Base-by-base conservation (phyloP, 2,888 invertebrate species). In the Cryptus armator region DNA sequence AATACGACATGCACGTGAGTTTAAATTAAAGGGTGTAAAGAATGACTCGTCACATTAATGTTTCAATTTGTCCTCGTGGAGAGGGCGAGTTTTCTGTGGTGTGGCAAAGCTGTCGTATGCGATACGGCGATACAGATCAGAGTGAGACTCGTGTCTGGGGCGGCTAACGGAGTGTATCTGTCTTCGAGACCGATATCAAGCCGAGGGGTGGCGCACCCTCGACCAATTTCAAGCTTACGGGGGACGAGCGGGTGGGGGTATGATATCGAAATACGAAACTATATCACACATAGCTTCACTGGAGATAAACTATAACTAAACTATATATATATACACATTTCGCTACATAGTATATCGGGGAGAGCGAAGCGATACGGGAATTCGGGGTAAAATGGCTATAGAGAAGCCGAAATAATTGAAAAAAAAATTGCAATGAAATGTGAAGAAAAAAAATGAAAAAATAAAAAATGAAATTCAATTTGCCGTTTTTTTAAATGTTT, bases 31-130 rank as follows among this genome's bases (percentile, higher is more conserved):
- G 68, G 32, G 62, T 75, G 68, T 70, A 70, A 56, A 66, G 56
- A 53, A 24, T 37, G 75, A 62, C 75, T 81, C 68, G 81, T 81
- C 75, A 24, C 70, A 81, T 81, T 81, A 76, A 70, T 64, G 75
- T 76, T 75, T 81, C 81, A 81, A 81, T 81, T 81, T 75, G 75
- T 76, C 48, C 70, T 37, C 16, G 14, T 9, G 43, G 64, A n/a
- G 43, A n/a, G 59, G 3, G 66, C 19, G 43, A 2, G 43, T 3
- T 29, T 37, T 32, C 51, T 24, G 56, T 14, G 44, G 53, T 24
- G 43, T 14, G 24, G 53, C 19, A 24, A 53, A 62, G 62, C 10
- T 37, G 53, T 71, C 53, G 71, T 43, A 24, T 12, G 72, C 43
- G 72, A 24, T 24, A 56, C 43, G 72, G 44, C 64, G 70, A 79